Percentiles rank a stretch among this genome's conserved stretches.
Evolutionary conservation across 1,140 invertebrate species (phyloP).

Genomic region (Magallana ariakensis): DNA sequence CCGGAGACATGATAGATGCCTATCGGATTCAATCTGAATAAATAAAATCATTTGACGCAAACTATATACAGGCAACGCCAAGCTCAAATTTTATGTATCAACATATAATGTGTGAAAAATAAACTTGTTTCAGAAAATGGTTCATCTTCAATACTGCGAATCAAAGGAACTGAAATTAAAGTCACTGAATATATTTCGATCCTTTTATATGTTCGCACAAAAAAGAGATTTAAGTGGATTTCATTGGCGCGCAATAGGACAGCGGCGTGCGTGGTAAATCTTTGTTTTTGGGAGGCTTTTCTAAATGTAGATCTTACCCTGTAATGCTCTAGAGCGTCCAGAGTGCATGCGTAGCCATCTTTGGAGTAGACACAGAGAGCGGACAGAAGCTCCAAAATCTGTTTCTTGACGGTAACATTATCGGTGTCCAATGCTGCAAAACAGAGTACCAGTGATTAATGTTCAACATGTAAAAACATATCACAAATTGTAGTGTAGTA

Average conservation of each 20-base stretch:
- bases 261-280: too few relatives aligned
- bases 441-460: conserved; percentile 51
- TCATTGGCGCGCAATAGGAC: not conserved
- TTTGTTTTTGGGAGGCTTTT: too few relatives aligned
- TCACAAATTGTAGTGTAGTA: too few relatives aligned
- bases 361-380: conserved; percentile 81
- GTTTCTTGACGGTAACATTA: conserved; percentile 81
- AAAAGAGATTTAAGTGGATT: not conserved
- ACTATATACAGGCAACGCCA: not conserved
- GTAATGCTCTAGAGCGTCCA: conserved; percentile 79
- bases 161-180: conserved; percentile 13
- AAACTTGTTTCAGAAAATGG: not conserved
- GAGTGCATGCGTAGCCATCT: conserved; percentile 79
- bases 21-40: not conserved
- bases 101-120: not conserved
- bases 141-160: not conserved
- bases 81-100: not conserved
- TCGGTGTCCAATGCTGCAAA: conserved; percentile 80
- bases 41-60: not conserved
- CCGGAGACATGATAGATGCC: not conserved
- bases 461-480: too few relatives aligned
- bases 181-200: not conserved
- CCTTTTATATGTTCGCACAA: not conserved
- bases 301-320: conserved; percentile 71
- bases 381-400: conserved; percentile 82